Base-by-base conservation (phyloP, 64 coral and sea anemone genomes). In the Pachyseris speciosa region DNA sequence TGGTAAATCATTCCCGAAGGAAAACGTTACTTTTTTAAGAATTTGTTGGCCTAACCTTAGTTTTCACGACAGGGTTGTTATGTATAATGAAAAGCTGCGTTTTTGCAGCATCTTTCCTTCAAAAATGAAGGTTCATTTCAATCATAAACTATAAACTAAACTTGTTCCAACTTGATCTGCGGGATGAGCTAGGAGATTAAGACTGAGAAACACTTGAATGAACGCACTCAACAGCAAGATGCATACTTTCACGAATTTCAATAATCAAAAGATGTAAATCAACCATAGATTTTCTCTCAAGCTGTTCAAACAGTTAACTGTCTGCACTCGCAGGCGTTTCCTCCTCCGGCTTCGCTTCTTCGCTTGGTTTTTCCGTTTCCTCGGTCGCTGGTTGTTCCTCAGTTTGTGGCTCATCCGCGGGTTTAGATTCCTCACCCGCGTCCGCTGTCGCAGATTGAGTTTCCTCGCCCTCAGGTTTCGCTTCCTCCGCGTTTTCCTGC, bases 371-470 rank as follows among this genome's bases (percentile, higher is more conserved):
- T 36, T 60, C 59, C 12, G 32, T 71, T 32, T 81, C 77, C 15
- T 81, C 51, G 10, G 28, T n/a, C n/a, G n/a, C 47, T 80, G 53
- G 70, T 13, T 38, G 39, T 42, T 74, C 70, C 37, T 74, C 70
- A 24, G 20, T 28, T 11, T n/a, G 20, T 19, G 24, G 16, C 34
- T 65, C 71, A 30, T 76, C 88, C 5, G 60, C 65, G 19, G 77
- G 76, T 83, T 69, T 83, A 24, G 79, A 17, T 49, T 53, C 75
- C 2, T 91, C 89, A 29, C 19, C 75, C 3, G 66, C 40, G 13
- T 68, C 64, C 40, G 38, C 40, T 3, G 24, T 57, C 12, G 69
- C 37, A 31, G 88, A 20, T 40, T 50, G 4, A 7, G 61, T 32
- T 31, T 79, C 55, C 19, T 89, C 87, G 2, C 9, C 58, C 11